Evolutionary conservation across 2,797 vertebrate genomes (phyloP).

Genomic region (Fundulus diaphanus): DNA sequence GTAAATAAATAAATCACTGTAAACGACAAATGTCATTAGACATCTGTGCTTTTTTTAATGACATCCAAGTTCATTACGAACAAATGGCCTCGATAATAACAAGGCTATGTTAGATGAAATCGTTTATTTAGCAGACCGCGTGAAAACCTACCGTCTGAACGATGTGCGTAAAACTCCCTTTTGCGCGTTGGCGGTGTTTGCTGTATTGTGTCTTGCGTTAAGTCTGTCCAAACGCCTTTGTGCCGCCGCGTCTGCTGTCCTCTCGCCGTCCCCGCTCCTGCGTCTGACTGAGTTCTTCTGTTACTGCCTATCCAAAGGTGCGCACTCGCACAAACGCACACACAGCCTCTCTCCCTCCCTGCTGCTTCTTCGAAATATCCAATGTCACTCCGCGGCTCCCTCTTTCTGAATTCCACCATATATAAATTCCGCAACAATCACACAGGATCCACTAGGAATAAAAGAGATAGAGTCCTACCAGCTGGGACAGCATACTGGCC

Average conservation of each 20-base stretch:
- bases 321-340: slow-evolving; percentile 47
- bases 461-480: slow-evolving; percentile 1
- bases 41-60: neutral
- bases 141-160: slow-evolving; percentile 34
- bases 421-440: slow-evolving; percentile 27
- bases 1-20: neutral
- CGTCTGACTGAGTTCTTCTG: slow-evolving; percentile 27
- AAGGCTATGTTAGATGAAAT: neutral
- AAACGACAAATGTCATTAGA: neutral
- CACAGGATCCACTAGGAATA: slow-evolving; percentile 25
- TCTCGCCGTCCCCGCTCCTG: slow-evolving; percentile 31
- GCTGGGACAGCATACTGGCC: neutral
- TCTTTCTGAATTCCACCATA: slow-evolving; percentile 33
- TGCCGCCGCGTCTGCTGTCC: slow-evolving; percentile 53
- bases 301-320: slow-evolving; percentile 31
- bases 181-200: slow-evolving; percentile 13
- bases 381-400: slow-evolving; percentile 48
- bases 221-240: slow-evolving; percentile 32
- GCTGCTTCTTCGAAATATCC: slow-evolving; percentile 54
- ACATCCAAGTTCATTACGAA: neutral
- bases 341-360: slow-evolving; percentile 19
- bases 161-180: slow-evolving; percentile 51
- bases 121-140: neutral
- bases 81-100: neutral
- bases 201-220: slow-evolving; percentile 11